Conservation (phyloP, 2,113 vertebrate genomes). For the Podarcis muralis region DNA sequence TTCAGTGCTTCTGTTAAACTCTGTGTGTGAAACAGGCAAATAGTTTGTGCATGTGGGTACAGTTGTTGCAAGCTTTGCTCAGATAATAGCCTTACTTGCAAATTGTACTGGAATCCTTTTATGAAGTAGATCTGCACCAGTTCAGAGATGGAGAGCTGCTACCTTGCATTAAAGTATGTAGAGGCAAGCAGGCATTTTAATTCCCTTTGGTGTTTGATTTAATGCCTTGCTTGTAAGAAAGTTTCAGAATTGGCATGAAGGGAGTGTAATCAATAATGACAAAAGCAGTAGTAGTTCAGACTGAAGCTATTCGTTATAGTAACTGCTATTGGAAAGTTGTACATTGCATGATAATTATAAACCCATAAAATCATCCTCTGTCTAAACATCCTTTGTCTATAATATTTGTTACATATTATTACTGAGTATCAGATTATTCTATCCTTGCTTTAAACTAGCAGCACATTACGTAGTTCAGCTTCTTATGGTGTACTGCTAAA, state of each 20-base stretch:
- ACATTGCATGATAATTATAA: background rate
- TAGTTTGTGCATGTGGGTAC: slow-evolving; percentile 4
- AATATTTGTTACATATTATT: background rate
- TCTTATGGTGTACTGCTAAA: background rate
- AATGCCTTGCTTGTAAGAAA: background rate
- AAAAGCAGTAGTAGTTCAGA: background rate
- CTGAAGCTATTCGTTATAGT: slow-evolving; percentile 10
- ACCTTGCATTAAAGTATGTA: slow-evolving; percentile 2
- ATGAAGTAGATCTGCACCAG: background rate
- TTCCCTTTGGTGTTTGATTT: background rate
- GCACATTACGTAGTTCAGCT: background rate
- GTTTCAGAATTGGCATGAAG: slow-evolving; percentile 24
- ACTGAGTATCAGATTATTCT: background rate
- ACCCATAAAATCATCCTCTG: background rate
- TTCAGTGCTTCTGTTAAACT: slow-evolving; percentile 13
- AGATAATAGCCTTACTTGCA: background rate
- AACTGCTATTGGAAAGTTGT: slow-evolving; percentile 20
- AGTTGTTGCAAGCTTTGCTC: background rate
- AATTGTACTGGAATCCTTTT: background rate
- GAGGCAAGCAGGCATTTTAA: background rate
- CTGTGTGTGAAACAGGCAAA: slow-evolving; percentile 29
- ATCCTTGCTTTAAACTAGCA: background rate
- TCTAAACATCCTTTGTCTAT: background rate
- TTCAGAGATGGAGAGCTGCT: slow-evolving; percentile 26
- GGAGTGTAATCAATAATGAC: slow-evolving; percentile 37